Base-by-base conservation (phyloP, 2,113 vertebrate species). In the Neotragus pygmaeus region DNA sequence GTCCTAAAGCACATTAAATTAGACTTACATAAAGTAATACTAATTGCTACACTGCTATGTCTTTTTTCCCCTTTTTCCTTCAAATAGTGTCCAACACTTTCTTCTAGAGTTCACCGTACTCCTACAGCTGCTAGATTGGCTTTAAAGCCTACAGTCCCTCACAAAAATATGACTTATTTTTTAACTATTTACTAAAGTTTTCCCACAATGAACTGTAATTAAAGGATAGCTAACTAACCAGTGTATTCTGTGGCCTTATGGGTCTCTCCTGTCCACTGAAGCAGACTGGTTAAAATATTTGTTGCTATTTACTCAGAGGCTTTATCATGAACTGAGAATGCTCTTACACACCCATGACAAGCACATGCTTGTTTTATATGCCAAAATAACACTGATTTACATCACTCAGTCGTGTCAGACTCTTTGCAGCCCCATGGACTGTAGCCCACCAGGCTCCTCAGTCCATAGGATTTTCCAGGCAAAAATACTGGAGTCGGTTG, bases 161-260 rank as follows among this genome's bases (percentile, higher is more conserved):
- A 91, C 86, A 60, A 88, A 95, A 92, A 73, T 33, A 11, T 33
- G 28, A 49, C 11, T 70, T 33, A 73, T 16, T 73, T 82, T 58
- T 11, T 93, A 23, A 86, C 43, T 88, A 60, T 36, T 88, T 98
- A 97, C 96, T 97, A 83, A 97, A 97, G 89, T 95, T 98, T 98
- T 94, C 87, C 92, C 95, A 70, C 33, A 87, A 97, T 95, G 96
- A 97, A 95, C 97, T 95, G 92, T 83, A 95, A 96, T 84, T 96
- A 97, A 95, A 95, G 83, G 94, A 96, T 11, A 97, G 95, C 80
- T 96, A 94, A 49, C 94, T 97, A 96, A 43, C 94, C 28, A 57
- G n/a, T 77, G 93, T 96, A 96, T 95, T 97, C 94, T 97, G 96
- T 96, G 94, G 95, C 94, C 93, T 98, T 95, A n/a, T 57, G 81